Evolutionary conservation across 1,140 invertebrate species (phyloP).

Genomic region (Eupristina koningsbergeri): DNA sequence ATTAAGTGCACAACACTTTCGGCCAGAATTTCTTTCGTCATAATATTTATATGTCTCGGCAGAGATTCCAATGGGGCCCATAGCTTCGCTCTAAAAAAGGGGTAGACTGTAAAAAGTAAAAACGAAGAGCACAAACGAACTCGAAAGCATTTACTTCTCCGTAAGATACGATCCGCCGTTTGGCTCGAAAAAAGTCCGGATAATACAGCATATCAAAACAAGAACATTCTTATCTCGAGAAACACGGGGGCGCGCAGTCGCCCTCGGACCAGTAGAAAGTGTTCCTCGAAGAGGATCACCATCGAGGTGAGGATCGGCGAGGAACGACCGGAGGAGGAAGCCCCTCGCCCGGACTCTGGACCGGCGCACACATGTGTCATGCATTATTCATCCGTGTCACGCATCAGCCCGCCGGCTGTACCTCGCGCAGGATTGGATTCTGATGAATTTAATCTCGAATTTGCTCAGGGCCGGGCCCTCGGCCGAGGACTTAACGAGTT

Average conservation of each 20-base stretch:
- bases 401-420: slow-evolving; percentile 59
- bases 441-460: slow-evolving; percentile 74
- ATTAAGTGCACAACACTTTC: neutral
- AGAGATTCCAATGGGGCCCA: neutral
- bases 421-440: slow-evolving; percentile 69
- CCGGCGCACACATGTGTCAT: slow-evolving; percentile 54
- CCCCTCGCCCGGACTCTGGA: slow-evolving; percentile 39
- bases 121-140: neutral
- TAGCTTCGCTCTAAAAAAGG: neutral
- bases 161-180: neutral
- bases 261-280: neutral
- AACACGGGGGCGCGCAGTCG: neutral
- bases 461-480: slow-evolving; percentile 64
- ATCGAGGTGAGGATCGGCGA: slow-evolving; percentile 51
- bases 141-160: neutral
- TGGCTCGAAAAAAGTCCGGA: neutral
- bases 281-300: neutral
- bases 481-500: slow-evolving; percentile 49
- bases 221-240: neutral
- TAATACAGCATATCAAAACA: neutral
- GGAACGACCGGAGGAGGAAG: slow-evolving; percentile 56
- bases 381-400: slow-evolving; percentile 69
- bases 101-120: neutral
- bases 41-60: neutral
- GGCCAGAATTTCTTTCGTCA: neutral